Percentiles rank a stretch among this genome's conserved stretches.
These are phyloP conservation scores for Epinephelus moara DNA, from an alignment of 2,113 vertebrate genomes.

Conservation along the genomic window DNA sequence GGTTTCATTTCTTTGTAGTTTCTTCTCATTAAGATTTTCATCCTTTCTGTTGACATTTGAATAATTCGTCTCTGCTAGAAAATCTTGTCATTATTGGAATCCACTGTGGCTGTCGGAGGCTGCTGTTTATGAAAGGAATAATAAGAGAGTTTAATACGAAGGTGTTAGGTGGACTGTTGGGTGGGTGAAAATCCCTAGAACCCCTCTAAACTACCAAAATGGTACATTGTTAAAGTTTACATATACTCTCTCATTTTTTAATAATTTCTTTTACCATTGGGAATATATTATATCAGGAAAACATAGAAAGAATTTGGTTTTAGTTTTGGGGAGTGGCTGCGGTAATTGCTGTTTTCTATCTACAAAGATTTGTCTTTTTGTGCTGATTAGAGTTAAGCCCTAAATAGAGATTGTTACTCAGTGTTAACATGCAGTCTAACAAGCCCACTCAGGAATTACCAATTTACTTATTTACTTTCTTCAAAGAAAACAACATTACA, in stretches of 20 bases:
- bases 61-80: background rate
- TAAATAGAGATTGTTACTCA: background rate
- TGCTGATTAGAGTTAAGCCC: constrained; percentile 9
- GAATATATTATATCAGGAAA: background rate
- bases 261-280: background rate
- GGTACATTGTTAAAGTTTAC: background rate
- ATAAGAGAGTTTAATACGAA: background rate
- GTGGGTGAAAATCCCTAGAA: background rate
- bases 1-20: constrained; percentile 12
- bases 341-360: background rate
- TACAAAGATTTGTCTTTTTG: constrained; percentile 10
- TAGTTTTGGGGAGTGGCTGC: background rate
- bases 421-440: constrained; percentile 28
- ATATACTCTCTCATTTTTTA: background rate
- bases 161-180: background rate
- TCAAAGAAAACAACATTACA: constrained; percentile 40
- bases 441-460: constrained; percentile 28
- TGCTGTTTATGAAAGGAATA: background rate
- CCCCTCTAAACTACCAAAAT: background rate
- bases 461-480: constrained; percentile 27
- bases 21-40: constrained; percentile 18
- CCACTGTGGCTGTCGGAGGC: background rate
- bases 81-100: background rate
- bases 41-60: background rate
- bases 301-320: background rate